phyloP scores from a whole-genome alignment of 92 coral and sea anemone genomes.

The Palythoa grandiflora region DNA sequence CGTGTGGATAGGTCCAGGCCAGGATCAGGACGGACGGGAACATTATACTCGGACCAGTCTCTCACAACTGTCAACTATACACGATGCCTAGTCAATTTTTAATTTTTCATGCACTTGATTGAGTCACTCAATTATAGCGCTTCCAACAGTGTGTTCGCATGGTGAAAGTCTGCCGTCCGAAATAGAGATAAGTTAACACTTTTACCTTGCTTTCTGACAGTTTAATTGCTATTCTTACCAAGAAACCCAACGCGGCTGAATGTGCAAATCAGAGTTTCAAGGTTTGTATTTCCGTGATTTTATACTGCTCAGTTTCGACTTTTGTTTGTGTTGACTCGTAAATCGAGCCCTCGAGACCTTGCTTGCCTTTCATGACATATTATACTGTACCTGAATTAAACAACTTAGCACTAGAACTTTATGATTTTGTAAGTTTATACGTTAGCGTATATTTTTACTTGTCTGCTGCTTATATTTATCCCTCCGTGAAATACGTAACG shows the following conservation, averaged over 20 bases:
- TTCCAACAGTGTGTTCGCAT: not conserved
- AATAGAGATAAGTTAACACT: too few relatives aligned
- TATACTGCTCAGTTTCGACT: not conserved
- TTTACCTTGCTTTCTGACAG: not conserved
- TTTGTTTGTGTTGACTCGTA: not conserved
- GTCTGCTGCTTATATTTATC: not conserved
- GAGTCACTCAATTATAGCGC: not conserved
- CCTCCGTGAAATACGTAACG: not conserved
- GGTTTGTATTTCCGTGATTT: conserved; percentile 7
- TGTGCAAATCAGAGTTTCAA: not conserved
- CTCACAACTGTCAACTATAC: not conserved
- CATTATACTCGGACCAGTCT: not conserved
- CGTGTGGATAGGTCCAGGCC: too few relatives aligned
- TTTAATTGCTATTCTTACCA: not conserved
- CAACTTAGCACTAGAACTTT: not conserved
- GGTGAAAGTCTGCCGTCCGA: not conserved
- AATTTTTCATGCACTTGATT: not conserved
- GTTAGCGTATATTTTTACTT: not conserved
- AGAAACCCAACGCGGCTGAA: not conserved
- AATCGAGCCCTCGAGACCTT: not conserved
- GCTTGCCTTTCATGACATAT: not conserved
- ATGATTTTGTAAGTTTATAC: too few relatives aligned
- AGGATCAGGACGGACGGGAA: too few relatives aligned
- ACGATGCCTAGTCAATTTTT: not conserved
- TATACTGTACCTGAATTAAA: not conserved